These are phyloP conservation scores for Ailuropoda melanoleuca DNA, from an alignment of 2,113 vertebrate species.

Conservation along the genomic window DNA sequence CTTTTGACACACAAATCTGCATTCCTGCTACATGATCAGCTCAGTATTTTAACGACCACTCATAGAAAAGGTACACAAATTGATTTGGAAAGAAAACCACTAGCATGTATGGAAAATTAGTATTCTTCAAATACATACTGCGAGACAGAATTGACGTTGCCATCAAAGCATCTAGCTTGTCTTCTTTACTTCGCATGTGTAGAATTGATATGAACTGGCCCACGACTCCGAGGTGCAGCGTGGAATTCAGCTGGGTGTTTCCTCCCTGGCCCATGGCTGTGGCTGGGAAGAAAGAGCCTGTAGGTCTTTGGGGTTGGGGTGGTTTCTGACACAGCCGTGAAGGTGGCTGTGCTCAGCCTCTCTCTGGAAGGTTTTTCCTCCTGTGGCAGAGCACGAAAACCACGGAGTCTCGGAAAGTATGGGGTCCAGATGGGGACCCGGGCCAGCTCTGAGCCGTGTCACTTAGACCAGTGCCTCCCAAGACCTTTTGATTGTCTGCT, in stretches of 20 bases:
- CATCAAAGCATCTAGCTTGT: background rate
- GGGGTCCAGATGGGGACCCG: too few species aligned
- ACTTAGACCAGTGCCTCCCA: background rate
- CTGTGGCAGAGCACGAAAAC: background rate
- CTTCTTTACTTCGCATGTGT: background rate
- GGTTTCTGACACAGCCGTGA: background rate
- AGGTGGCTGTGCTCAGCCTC: background rate
- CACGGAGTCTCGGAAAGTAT: too few species aligned
- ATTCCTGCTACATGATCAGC: background rate
- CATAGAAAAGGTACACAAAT: background rate
- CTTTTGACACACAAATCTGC: background rate
- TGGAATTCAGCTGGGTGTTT: background rate
- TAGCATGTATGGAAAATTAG: background rate
- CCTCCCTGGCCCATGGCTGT: background rate
- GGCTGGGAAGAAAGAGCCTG: background rate
- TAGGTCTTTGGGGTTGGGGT: background rate
- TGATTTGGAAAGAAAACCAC: background rate
- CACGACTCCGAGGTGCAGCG: background rate
- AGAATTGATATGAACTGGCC: background rate
- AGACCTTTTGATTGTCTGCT: background rate
- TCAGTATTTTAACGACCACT: background rate
- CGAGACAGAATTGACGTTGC: background rate
- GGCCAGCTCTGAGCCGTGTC: background rate
- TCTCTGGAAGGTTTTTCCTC: background rate
- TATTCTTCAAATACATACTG: background rate